phyloP scores from a whole-genome alignment of 2,888 invertebrate genomes.

The Sialis lutaria region DNA sequence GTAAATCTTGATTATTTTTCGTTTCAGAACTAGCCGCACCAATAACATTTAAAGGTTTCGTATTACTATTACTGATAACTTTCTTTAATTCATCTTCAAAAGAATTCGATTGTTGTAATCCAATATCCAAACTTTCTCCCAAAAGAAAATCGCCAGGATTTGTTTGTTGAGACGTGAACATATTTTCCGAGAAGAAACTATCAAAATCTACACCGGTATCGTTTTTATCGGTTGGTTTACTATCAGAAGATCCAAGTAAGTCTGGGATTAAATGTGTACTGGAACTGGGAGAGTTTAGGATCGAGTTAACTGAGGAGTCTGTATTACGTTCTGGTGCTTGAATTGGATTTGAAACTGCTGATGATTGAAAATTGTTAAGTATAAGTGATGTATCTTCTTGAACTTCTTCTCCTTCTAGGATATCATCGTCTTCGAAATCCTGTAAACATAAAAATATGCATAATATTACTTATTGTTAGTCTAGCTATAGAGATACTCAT shows the following conservation, averaged over 20 bases:
- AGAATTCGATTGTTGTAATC: not conserved
- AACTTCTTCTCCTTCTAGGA: conserved; percentile 27
- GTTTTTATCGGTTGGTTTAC: too few species aligned
- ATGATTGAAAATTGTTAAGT: not conserved
- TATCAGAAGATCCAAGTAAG: not conserved
- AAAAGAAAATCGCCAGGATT: not conserved
- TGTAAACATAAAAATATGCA: conserved; percentile 12
- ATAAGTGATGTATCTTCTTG: conserved; percentile 15
- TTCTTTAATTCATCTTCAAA: not conserved
- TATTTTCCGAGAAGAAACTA: not conserved
- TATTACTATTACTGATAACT: not conserved
- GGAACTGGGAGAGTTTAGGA: conserved; percentile 1
- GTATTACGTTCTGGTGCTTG: not conserved
- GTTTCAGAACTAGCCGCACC: not conserved
- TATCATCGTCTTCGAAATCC: conserved; percentile 36
- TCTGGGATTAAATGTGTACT: conserved; percentile 4
- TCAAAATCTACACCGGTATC: not conserved
- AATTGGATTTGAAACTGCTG: not conserved
- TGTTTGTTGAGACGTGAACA: not conserved
- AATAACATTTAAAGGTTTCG: not conserved
- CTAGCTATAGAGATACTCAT: too few species aligned
- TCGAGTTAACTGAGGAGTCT: not conserved
- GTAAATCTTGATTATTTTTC: not conserved
- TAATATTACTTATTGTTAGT: too few species aligned
- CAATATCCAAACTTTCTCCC: not conserved